Conservation (phyloP, 2,888 invertebrate species). For the Acleris cristana region DNA sequence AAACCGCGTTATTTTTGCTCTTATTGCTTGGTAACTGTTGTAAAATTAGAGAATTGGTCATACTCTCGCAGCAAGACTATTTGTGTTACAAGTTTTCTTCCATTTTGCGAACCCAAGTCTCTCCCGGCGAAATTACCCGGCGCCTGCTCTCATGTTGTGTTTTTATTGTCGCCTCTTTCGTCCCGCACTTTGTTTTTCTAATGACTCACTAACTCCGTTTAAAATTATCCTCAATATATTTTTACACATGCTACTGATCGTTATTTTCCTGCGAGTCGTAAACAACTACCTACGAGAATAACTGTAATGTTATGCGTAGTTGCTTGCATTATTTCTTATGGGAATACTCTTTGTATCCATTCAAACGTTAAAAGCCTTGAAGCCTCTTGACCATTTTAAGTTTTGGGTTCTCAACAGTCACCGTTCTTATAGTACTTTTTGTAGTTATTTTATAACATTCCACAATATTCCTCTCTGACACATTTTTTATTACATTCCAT, state of each 20-base stretch:
- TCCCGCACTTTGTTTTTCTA: constrained; percentile 64
- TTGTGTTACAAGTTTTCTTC: constrained; percentile 71
- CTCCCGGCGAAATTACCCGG: constrained; percentile 74
- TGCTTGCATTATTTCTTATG: not conserved
- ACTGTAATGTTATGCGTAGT: not conserved
- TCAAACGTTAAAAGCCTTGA: no score
- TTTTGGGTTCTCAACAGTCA: no score
- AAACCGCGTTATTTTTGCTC: constrained; percentile 2
- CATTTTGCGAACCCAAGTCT: constrained; percentile 61
- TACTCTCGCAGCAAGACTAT: constrained; percentile 65
- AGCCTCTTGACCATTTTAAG: no score
- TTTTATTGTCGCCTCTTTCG: constrained; percentile 68
- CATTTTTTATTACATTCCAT: no score
- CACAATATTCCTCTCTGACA: no score
- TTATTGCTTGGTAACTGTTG: constrained; percentile 46
- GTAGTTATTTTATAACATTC: no score
- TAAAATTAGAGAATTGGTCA: constrained; percentile 80
- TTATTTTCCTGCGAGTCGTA: constrained; percentile 41
- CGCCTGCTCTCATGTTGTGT: constrained; percentile 63
- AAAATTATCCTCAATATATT: constrained; percentile 56
- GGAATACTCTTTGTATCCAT: no score
- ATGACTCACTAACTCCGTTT: constrained; percentile 72
- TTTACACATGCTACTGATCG: constrained; percentile 40
- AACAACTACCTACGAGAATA: constrained; percentile 26
- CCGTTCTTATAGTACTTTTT: no score